A percentile compares a stretch with the other conserved stretches of the same genome.
These are phyloP conservation scores for Parazoanthus atlanticus DNA, from an alignment of 92 coral and sea anemone genomes.

Conservation along the genomic window DNA sequence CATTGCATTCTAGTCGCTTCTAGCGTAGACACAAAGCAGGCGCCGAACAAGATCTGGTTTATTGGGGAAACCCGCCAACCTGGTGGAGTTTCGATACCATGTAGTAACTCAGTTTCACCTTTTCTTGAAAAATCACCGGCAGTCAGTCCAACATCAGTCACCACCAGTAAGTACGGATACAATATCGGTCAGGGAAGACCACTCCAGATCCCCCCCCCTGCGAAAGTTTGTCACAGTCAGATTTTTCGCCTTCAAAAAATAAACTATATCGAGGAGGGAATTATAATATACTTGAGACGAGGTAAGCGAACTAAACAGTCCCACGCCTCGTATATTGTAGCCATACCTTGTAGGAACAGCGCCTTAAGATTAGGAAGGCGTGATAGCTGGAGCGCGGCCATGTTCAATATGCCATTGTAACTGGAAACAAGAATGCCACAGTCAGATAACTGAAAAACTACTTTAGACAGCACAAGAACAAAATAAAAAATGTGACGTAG, in stretches of 20 bases:
- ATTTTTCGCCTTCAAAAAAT: background rate
- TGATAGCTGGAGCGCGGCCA: constrained; percentile 81
- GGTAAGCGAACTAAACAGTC: background rate
- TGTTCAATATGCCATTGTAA: constrained; percentile 84
- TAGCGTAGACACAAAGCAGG: background rate
- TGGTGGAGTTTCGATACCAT: background rate
- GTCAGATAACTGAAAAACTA: background rate
- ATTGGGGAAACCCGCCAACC: background rate
- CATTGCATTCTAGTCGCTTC: background rate
- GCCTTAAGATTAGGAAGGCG: constrained; percentile 88
- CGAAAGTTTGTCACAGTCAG: background rate
- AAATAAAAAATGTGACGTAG: background rate
- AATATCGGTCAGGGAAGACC: background rate
- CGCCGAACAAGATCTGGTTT: background rate
- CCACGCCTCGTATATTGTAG: background rate
- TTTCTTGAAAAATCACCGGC: background rate
- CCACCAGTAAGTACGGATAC: background rate
- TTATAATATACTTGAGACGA: background rate
- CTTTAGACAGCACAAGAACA: too few species aligned
- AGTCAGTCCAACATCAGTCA: background rate
- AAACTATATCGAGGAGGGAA: background rate
- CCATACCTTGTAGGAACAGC: constrained; percentile 87
- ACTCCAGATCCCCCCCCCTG: background rate
- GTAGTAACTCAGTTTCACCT: background rate
- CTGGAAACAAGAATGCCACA: constrained; percentile 44